Evolutionary conservation across 2,113 vertebrate species (phyloP).

Genomic region (Irena cyanogastra): DNA sequence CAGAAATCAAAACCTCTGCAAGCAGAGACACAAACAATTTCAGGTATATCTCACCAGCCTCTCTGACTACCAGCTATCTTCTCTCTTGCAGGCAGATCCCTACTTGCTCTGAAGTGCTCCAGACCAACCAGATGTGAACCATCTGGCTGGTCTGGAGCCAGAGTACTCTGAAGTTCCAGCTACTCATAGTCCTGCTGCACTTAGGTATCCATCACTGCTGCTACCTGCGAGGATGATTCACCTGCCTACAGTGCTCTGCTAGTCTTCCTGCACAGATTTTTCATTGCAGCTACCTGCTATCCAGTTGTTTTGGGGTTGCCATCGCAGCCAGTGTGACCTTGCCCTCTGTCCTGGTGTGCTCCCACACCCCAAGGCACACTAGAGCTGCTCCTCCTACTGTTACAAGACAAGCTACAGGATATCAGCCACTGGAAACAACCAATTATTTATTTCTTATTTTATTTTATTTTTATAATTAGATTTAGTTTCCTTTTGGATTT

Average conservation of each 20-base stretch:
- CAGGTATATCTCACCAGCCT: neutral
- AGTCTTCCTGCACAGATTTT: neutral
- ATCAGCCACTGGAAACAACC: neutral
- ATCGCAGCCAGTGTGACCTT: neutral
- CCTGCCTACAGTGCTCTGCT: neutral
- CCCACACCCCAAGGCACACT: neutral
- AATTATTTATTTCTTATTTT: neutral
- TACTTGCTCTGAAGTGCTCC: neutral
- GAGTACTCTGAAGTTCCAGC: neutral
- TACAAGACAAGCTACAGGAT: neutral
- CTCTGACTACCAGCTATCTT: neutral
- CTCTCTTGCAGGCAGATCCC: neutral
- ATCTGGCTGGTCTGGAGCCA: too few relatives aligned
- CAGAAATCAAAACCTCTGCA: neutral
- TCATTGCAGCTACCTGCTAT: neutral
- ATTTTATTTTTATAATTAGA: neutral
- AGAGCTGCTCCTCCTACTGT: neutral
- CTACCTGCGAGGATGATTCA: neutral
- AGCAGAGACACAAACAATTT: neutral
- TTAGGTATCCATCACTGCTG: neutral
- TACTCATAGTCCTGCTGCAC: neutral
- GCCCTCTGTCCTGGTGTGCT: neutral
- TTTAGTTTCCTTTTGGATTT: neutral
- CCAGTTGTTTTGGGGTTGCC: neutral
- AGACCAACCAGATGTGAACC: neutral